Conservation (phyloP, 2,888 invertebrate species). For the Helicoverpa assulta region DNA sequence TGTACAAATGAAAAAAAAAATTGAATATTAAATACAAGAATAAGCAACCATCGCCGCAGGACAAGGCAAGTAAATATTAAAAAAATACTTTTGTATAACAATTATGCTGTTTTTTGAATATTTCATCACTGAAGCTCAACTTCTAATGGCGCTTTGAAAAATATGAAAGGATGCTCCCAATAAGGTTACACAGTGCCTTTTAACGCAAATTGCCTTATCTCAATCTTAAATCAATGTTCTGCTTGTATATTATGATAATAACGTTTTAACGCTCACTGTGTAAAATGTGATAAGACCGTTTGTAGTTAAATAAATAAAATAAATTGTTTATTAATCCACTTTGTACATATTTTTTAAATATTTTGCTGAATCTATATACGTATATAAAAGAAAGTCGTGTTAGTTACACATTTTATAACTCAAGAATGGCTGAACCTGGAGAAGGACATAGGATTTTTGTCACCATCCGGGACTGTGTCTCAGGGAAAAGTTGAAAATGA, state of each 20-base stretch:
- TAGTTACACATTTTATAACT: too few relatives aligned
- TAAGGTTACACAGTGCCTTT: constrained; percentile 75
- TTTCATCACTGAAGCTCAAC: constrained; percentile 69
- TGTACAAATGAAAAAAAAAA: not conserved
- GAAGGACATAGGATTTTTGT: too few relatives aligned
- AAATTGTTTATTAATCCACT: not conserved
- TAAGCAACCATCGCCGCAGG: constrained; percentile 14
- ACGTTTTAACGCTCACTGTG: constrained; percentile 39
- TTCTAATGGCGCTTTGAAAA: constrained; percentile 74
- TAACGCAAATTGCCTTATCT: constrained; percentile 74
- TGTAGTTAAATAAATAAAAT: constrained; percentile 15
- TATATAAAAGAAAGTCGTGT: too few relatives aligned
- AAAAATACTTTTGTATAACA: constrained; percentile 52
- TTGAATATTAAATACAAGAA: not conserved
- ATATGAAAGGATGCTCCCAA: constrained; percentile 73
- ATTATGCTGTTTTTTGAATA: constrained; percentile 71
- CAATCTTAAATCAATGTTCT: constrained; percentile 66
- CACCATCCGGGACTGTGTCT: too few relatives aligned
- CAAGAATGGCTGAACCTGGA: too few relatives aligned
- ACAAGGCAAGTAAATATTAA: constrained; percentile 10
- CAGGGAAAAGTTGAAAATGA: too few relatives aligned
- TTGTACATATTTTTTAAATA: too few relatives aligned
- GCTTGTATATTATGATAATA: constrained; percentile 58
- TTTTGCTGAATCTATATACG: too few relatives aligned
- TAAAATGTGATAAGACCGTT: constrained; percentile 24